phyloP scores from a whole-genome alignment of 2,113 vertebrate species.

The Alces alces region DNA sequence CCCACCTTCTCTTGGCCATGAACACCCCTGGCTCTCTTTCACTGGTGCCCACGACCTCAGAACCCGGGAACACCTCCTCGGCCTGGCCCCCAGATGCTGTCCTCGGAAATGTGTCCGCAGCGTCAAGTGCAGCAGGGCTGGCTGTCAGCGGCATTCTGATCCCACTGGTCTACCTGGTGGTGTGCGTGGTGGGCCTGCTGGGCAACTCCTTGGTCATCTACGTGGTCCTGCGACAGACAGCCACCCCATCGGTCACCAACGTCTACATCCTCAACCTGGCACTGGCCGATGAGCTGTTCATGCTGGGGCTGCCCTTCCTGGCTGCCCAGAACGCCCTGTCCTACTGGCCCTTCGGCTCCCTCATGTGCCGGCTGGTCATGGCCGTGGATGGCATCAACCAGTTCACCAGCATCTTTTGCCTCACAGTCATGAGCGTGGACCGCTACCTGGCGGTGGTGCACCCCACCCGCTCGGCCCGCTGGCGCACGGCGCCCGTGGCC shows the following conservation, averaged over 20 bases:
- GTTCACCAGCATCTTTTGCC: constrained; percentile 98
- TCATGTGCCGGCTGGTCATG: constrained; percentile 96
- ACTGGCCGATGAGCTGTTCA: constrained; percentile 95
- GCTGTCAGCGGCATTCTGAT: constrained; percentile 88
- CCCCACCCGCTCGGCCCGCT: constrained; percentile 89
- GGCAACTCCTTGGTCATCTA: constrained; percentile 97
- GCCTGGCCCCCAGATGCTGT: constrained; percentile 63
- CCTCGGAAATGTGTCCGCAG: constrained; percentile 64
- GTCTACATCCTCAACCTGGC: constrained; percentile 97
- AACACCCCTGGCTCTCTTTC: constrained; percentile 64
- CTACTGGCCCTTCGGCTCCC: constrained; percentile 95
- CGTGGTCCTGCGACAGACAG: constrained; percentile 88
- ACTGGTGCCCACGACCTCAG: not conserved
- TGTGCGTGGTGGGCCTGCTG: constrained; percentile 90
- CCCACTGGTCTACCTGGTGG: constrained; percentile 90
- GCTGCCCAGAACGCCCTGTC: constrained; percentile 93
- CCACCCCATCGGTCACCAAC: constrained; percentile 91
- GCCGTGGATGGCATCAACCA: constrained; percentile 96
- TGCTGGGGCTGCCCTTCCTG: constrained; percentile 95
- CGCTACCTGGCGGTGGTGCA: constrained; percentile 95
- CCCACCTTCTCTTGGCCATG: constrained; percentile 67
- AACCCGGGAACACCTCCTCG: constrained; percentile 72
- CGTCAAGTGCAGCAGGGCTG: constrained; percentile 49
- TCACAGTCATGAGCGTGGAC: constrained; percentile 96
- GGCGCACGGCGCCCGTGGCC: constrained; percentile 90